Conservation (phyloP, 2,888 invertebrate species). For the Drosophila pseudotakahashii region DNA sequence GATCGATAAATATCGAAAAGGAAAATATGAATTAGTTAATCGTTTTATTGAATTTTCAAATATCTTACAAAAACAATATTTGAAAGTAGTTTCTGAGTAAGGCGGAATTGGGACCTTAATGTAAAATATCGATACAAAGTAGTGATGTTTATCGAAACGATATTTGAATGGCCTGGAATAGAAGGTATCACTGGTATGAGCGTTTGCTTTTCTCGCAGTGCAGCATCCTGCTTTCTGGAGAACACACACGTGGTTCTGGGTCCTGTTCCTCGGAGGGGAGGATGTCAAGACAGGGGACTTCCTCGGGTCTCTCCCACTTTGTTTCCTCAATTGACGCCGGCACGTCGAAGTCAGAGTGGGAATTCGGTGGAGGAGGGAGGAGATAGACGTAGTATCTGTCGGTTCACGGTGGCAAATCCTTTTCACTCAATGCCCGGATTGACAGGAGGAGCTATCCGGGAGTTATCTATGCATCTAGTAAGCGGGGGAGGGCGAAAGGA, state of each 20-base stretch:
- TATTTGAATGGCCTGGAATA: no score
- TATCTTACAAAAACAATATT: no score
- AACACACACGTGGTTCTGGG: slow-evolving; percentile 28
- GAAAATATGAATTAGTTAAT: no score
- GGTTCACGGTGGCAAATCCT: slow-evolving; percentile 60
- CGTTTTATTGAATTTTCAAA: no score
- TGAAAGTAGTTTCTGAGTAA: no score
- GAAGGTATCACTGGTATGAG: no score
- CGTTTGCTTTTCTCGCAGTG: neutral
- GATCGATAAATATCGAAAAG: no score
- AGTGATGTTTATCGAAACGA: no score
- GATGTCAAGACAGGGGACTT: slow-evolving; percentile 30
- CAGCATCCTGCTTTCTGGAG: neutral
- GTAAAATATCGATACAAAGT: no score
- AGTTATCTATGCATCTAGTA: slow-evolving; percentile 66
- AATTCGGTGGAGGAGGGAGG: neutral
- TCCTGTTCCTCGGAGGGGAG: slow-evolving; percentile 1
- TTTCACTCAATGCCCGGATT: slow-evolving; percentile 67
- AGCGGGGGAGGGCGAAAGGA: slow-evolving; percentile 5
- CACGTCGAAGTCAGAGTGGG: slow-evolving; percentile 33
- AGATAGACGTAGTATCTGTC: slow-evolving; percentile 7
- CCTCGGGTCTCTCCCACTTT: slow-evolving; percentile 57
- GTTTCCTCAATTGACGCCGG: slow-evolving; percentile 69
- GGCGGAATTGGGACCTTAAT: no score
- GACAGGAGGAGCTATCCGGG: slow-evolving; percentile 23